A percentile compares a stretch with the other conserved stretches of the same genome.
These are phyloP conservation scores for Esox niger DNA, from an alignment of 2,113 vertebrate genomes.

Conservation along the genomic window DNA sequence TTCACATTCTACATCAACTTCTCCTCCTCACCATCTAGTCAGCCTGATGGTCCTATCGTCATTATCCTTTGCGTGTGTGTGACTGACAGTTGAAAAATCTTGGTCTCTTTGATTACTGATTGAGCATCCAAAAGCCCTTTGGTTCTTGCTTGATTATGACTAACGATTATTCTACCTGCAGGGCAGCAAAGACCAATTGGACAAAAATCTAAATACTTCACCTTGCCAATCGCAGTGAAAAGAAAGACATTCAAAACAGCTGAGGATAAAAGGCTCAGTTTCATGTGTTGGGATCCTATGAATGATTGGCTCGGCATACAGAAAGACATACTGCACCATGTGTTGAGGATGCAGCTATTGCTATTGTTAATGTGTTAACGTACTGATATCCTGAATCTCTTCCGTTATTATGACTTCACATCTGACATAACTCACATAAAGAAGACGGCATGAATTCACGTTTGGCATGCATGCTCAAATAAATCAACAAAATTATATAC, in stretches of 20 bases:
- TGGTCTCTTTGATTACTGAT: background rate
- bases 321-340: background rate
- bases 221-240: background rate
- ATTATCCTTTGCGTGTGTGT: background rate
- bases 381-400: background rate
- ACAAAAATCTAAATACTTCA: background rate
- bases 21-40: background rate
- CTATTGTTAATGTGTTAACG: background rate
- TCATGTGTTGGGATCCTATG: background rate
- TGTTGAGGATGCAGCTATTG: background rate
- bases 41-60: background rate
- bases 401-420: background rate
- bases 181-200: slow-evolving; percentile 1
- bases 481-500: background rate
- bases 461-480: background rate
- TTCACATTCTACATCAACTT: background rate
- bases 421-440: background rate
- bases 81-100: background rate
- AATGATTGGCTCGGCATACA: background rate
- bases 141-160: background rate
- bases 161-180: background rate
- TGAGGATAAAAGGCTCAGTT: background rate
- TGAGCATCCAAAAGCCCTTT: background rate
- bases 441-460: too few species aligned
- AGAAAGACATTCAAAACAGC: background rate